A percentile compares a stretch with the other conserved stretches of the same genome.
Evolutionary conservation across 2,113 vertebrate genomes (phyloP).

Genomic region (Psephotus haematonotus): DNA sequence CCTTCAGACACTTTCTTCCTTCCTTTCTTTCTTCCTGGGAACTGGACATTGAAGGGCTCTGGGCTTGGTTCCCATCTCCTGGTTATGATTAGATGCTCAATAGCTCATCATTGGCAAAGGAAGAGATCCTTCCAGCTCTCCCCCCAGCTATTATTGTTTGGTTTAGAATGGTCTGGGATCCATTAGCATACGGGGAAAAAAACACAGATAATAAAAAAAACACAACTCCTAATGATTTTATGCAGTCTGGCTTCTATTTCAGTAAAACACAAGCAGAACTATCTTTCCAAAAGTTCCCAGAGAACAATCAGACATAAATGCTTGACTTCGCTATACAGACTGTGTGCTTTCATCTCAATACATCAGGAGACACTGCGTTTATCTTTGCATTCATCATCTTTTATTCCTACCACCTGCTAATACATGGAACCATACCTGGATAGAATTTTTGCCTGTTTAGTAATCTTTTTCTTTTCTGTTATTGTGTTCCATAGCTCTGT

Average conservation of each 20-base stretch:
- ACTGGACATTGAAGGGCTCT: background rate
- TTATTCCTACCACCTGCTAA: conserved; percentile 29
- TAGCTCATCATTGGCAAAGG: background rate
- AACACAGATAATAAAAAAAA: conserved; percentile 40
- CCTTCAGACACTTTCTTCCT: background rate
- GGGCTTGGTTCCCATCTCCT: conserved; percentile 34
- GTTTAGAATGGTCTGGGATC: conserved; percentile 14
- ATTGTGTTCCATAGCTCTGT: background rate
- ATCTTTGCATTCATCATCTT: conserved; percentile 12
- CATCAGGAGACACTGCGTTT: background rate
- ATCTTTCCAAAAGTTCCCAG: background rate
- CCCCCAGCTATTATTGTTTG: background rate
- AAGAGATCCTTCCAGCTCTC: background rate
- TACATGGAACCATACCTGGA: background rate
- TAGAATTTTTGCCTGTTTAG: background rate
- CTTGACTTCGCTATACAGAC: background rate
- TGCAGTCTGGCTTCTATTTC: conserved; percentile 36
- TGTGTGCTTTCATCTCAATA: background rate
- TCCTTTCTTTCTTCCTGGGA: background rate
- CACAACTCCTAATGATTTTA: conserved; percentile 3
- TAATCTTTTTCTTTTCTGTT: background rate
- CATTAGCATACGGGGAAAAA: conserved; percentile 10
- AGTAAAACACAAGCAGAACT: conserved; percentile 17
- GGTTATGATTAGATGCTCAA: conserved; percentile 50
- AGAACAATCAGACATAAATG: background rate